These are phyloP conservation scores for Micrastur ruficollis DNA, from an alignment of 2,797 vertebrate species.

Conservation along the genomic window DNA sequence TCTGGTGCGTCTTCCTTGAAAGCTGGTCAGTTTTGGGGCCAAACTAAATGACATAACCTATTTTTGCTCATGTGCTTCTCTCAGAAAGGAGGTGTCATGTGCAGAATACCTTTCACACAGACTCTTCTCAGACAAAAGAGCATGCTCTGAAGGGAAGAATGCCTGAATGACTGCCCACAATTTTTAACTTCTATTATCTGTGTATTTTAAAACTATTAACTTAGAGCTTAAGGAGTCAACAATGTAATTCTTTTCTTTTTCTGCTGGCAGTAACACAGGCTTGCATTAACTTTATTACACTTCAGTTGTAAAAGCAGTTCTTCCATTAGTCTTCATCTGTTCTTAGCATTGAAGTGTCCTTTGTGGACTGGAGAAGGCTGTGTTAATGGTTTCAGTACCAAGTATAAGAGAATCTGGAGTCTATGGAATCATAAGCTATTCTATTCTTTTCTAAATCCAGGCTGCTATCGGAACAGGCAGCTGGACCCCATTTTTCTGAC, in stretches of 20 bases:
- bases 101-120: background rate
- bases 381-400: background rate
- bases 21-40: background rate
- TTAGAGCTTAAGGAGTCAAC: background rate
- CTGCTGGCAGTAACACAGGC: background rate
- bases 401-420: background rate
- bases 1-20: background rate
- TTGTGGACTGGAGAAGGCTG: background rate
- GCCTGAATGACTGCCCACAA: background rate
- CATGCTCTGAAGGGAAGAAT: background rate
- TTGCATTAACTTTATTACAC: background rate
- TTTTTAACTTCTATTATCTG: background rate
- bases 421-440: background rate
- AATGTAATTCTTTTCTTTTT: background rate
- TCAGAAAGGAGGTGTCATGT: background rate
- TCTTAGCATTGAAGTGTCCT: background rate
- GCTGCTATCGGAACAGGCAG: background rate
- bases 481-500: background rate
- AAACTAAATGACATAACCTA: accelerated
- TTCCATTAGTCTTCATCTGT: background rate
- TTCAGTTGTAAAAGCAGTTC: background rate
- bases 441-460: background rate
- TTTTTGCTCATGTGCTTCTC: background rate
- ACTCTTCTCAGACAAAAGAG: background rate
- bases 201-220: background rate